Evolutionary conservation across 2,113 vertebrate genomes (phyloP).

Genomic region (Trematomus loennbergii): DNA sequence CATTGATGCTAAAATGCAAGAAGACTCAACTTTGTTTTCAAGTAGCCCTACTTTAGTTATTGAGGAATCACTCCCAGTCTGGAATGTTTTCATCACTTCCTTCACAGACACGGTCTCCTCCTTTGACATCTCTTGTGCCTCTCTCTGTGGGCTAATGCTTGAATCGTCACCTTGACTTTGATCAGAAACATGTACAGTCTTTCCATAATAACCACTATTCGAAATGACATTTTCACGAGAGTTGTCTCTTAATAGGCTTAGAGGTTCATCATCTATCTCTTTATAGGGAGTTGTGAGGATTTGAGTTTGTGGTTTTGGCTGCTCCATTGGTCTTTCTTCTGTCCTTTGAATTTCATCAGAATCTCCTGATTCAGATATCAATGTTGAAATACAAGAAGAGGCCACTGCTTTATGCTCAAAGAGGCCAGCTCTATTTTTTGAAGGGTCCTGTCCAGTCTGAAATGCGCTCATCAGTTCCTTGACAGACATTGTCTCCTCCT

Average conservation of each 20-base stretch:
- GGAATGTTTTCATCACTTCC: conserved; percentile 96
- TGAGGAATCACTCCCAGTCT: conserved; percentile 94
- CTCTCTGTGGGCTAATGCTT: background rate
- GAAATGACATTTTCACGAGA: conserved; percentile 10
- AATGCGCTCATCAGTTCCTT: conserved; percentile 93
- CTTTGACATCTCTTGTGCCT: conserved; percentile 85
- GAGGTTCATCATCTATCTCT: background rate
- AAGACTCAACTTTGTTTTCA: conserved; percentile 87
- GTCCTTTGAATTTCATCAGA: background rate
- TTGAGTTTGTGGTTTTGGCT: background rate
- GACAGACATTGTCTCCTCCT: conserved; percentile 89
- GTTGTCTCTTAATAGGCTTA: background rate
- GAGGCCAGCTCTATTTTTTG: conserved; percentile 82
- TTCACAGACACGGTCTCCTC: conserved; percentile 93
- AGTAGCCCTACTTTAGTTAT: conserved; percentile 93
- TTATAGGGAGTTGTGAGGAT: background rate
- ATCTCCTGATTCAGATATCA: conserved; percentile 24
- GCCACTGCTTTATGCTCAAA: background rate
- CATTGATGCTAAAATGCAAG: conserved; percentile 29
- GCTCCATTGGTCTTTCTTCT: background rate
- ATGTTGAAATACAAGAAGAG: conserved; percentile 4
- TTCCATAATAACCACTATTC: conserved; percentile 3
- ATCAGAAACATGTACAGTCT: conserved; percentile 41
- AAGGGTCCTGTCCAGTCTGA: conserved; percentile 89
- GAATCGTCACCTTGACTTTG: conserved; percentile 21